phyloP scores from a whole-genome alignment of 2,113 vertebrate genomes.

The Elachura formosa region DNA sequence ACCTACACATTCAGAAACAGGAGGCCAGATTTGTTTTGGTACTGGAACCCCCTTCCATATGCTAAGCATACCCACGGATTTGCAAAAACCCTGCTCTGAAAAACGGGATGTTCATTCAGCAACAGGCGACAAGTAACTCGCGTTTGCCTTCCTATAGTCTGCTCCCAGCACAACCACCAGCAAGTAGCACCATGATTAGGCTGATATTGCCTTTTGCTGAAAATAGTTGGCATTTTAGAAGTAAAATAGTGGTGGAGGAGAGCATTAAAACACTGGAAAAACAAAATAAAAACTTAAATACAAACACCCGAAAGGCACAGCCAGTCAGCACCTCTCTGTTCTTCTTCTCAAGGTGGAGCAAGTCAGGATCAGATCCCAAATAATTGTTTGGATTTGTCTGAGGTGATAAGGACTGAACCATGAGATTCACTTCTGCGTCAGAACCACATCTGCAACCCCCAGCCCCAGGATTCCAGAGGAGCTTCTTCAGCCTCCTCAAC shows the following conservation, averaged over 20 bases:
- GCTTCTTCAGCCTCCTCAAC: not conserved
- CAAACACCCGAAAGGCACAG: not conserved
- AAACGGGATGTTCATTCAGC: constrained; percentile 44
- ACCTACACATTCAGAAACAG: constrained; percentile 59
- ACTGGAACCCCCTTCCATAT: constrained; percentile 60
- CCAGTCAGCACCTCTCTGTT: not conserved
- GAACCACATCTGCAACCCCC: not conserved
- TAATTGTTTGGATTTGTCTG: rapidly evolving
- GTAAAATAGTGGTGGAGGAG: not conserved
- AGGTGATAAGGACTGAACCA: not conserved
- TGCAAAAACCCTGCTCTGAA: constrained; percentile 44
- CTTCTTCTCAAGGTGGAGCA: not conserved
- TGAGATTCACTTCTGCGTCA: rapidly evolving
- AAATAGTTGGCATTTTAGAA: not conserved
- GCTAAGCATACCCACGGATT: constrained; percentile 41
- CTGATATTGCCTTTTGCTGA: not conserved
- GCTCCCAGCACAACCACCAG: not conserved
- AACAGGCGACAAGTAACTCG: not conserved
- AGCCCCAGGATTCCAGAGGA: not conserved
- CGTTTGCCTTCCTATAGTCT: not conserved
- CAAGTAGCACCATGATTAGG: not conserved
- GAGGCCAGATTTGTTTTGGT: constrained; percentile 62
- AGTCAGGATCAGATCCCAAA: not conserved
- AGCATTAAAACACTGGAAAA: constrained; percentile 1
- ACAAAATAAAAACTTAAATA: not conserved